Evolutionary conservation across 2,113 vertebrate genomes (phyloP).

Genomic region (Eulemur rufifrons): DNA sequence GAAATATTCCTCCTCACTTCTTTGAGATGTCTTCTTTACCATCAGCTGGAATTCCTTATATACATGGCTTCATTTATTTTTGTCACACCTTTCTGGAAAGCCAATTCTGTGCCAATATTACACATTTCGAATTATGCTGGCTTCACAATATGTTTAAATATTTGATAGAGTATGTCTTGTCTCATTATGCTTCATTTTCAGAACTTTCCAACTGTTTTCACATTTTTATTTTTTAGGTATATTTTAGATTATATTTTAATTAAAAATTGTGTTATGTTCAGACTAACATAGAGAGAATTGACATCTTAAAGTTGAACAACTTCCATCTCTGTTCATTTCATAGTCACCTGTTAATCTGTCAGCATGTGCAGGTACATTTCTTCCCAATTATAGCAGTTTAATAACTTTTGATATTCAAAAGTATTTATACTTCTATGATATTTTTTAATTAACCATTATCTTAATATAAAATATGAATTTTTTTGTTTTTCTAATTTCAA

Average conservation of each 20-base stretch:
- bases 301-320: not conserved
- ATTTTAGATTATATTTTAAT: not conserved
- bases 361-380: not conserved
- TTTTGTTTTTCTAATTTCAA: too few relatives aligned
- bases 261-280: not conserved
- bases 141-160: not conserved
- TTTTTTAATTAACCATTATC: not conserved
- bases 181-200: not conserved
- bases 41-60: not conserved
- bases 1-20: not conserved
- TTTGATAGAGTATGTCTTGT: not conserved
- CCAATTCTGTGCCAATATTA: not conserved
- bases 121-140: not conserved
- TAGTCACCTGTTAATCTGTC: not conserved
- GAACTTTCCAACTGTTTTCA: not conserved
- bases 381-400: not conserved
- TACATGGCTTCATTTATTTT: not conserved
- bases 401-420: not conserved
- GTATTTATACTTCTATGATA: not conserved
- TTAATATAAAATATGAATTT: not conserved
- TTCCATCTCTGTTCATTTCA: not conserved
- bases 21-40: not conserved
- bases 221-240: not conserved
- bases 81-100: rapidly evolving
- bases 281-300: not conserved